Percentiles rank a stretch among this genome's conserved stretches.
phyloP scores from a whole-genome alignment of 2,113 vertebrate genomes.

The Rhegmatorhina hoffmannsi region DNA sequence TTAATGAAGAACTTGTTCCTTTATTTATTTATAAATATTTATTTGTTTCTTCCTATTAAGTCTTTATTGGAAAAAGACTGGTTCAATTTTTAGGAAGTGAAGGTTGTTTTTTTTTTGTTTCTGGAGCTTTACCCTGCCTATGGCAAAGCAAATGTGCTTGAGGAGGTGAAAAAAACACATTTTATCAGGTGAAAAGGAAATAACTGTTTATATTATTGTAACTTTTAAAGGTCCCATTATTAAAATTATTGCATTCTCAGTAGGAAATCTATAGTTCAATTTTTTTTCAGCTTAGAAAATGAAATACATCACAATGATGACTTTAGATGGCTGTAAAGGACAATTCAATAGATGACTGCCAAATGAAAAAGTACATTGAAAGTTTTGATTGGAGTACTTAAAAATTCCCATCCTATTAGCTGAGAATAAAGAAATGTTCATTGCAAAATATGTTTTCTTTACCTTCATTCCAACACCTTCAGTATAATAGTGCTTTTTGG shows the following conservation, averaged over 20 bases:
- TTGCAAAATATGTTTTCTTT: background rate
- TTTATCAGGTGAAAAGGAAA: background rate
- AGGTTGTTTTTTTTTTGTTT: background rate
- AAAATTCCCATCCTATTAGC: background rate
- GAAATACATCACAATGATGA: background rate
- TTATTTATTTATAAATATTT: background rate
- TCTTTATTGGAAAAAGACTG: background rate
- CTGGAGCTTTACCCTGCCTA: background rate
- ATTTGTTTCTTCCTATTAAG: background rate
- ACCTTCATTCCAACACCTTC: background rate
- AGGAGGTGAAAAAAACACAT: background rate
- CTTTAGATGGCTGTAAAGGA: background rate
- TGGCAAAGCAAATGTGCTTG: background rate
- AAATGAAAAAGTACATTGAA: background rate
- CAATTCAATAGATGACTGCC: background rate
- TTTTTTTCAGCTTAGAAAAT: background rate
- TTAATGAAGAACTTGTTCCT: background rate
- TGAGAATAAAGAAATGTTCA: background rate
- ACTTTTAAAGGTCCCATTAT: background rate
- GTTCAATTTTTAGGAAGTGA: background rate
- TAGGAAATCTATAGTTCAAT: background rate
- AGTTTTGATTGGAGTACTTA: background rate
- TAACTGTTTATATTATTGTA: background rate
- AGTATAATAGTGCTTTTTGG: background rate
- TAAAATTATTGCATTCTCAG: background rate